These are phyloP conservation scores for Drosophila subpulchrella DNA, from an alignment of 1,140 invertebrate genomes.

Conservation along the genomic window DNA sequence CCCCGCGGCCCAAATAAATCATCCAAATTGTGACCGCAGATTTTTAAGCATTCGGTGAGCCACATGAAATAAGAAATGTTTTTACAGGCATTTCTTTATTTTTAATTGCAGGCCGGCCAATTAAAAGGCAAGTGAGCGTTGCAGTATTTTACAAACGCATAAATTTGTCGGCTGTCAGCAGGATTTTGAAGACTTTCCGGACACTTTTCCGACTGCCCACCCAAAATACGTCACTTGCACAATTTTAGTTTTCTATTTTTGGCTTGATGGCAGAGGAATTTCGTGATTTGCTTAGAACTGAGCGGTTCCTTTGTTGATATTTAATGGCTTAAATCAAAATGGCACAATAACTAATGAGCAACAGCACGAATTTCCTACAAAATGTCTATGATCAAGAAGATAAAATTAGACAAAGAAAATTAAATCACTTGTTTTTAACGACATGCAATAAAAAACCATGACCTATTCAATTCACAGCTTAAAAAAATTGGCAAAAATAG, in stretches of 20 bases:
- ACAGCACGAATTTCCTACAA: too few relatives aligned
- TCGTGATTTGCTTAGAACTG: background rate
- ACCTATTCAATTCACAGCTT: too few relatives aligned
- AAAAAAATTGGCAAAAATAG: too few relatives aligned
- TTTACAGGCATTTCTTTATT: slow-evolving; percentile 14
- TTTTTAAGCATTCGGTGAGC: slow-evolving; percentile 25
- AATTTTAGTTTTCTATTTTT: slow-evolving; percentile 20
- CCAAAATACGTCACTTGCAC: slow-evolving; percentile 23
- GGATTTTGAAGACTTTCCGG: slow-evolving; percentile 28
- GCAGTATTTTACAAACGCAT: slow-evolving; percentile 50
- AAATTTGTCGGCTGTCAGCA: slow-evolving; percentile 71
- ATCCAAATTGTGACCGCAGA: slow-evolving; percentile 24
- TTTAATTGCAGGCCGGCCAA: slow-evolving; percentile 44
- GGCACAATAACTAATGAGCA: background rate
- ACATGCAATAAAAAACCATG: too few relatives aligned
- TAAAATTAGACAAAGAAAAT: background rate
- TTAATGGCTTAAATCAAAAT: background rate
- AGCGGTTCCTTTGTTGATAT: background rate
- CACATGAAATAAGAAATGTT: slow-evolving; percentile 30
- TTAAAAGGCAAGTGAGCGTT: slow-evolving; percentile 48
- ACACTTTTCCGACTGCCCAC: slow-evolving; percentile 19
- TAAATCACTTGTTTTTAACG: background rate
- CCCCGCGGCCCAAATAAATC: slow-evolving; percentile 52
- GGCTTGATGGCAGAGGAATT: slow-evolving; percentile 1
- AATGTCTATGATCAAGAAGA: background rate